phyloP scores from a whole-genome alignment of 2,888 invertebrate species.

The Allygus modestus region DNA sequence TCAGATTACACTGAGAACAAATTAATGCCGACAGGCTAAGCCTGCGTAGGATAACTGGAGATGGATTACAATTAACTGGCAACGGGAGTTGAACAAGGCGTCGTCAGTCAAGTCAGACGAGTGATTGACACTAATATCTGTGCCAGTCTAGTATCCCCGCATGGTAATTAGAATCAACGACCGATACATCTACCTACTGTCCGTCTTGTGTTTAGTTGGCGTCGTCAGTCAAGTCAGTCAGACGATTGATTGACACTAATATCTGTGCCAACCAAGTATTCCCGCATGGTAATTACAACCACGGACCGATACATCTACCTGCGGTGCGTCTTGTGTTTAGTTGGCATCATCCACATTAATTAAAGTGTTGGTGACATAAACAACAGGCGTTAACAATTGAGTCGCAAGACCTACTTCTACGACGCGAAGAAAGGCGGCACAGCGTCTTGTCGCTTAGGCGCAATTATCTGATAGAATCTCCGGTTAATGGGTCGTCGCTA shows the following conservation, averaged over 20 bases:
- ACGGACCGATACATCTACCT: constrained; percentile 7
- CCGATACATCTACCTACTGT: constrained; percentile 23
- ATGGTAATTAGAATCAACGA: constrained; percentile 11
- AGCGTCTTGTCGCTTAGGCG: not conserved
- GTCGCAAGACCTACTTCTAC: not conserved
- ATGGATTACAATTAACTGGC: constrained; percentile 27
- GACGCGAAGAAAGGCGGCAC: not conserved
- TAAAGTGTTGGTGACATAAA: no score
- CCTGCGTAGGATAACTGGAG: not conserved
- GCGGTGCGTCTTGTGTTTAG: not conserved
- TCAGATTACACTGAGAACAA: constrained; percentile 19
- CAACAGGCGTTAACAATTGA: no score
- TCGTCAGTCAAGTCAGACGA: not conserved
- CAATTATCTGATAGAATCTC: constrained; percentile 4
- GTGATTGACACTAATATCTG: constrained; percentile 18
- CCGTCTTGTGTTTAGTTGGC: not conserved
- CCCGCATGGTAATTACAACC: constrained; percentile 16
- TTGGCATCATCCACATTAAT: constrained; percentile 2
- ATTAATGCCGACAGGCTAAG: constrained; percentile 23
- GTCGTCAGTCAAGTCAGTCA: constrained; percentile 14
- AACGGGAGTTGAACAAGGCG: not conserved
- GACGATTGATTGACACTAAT: constrained; percentile 21
- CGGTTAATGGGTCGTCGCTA: not conserved
- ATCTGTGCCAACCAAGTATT: not conserved
- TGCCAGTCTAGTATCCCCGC: constrained; percentile 2